Evolutionary conservation across 37 sponge, comb jelly and placozoan species (phyloP).

Genomic region (Theonella swinhoei): DNA sequence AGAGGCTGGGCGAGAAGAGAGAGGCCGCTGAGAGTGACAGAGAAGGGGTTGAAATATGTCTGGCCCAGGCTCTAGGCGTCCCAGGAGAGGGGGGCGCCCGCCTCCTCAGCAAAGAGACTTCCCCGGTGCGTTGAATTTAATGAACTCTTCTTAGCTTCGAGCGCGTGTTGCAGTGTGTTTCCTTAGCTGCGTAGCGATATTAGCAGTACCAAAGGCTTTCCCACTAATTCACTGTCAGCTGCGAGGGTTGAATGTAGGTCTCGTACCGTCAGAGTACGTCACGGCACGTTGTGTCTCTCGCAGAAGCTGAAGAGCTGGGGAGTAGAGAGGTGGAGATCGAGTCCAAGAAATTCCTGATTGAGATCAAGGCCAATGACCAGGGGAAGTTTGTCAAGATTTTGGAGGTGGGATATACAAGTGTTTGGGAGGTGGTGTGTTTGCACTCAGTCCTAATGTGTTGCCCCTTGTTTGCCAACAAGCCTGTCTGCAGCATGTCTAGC

Average conservation of each 20-base stretch:
- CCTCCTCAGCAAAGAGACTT: not conserved
- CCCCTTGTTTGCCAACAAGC: too few species aligned
- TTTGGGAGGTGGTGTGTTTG: too few species aligned
- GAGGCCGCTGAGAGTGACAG: not conserved
- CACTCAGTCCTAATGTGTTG: too few species aligned
- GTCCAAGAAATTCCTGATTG: conserved; percentile 68
- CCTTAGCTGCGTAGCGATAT: too few species aligned
- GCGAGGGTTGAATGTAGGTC: too few species aligned
- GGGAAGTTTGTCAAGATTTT: conserved; percentile 78
- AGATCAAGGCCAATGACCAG: conserved; percentile 80
- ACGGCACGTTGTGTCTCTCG: too few species aligned
- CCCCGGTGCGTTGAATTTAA: not conserved
- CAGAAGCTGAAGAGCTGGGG: conserved; percentile 71
- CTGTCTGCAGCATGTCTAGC: too few species aligned
- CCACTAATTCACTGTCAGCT: too few species aligned
- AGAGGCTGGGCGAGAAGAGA: conserved; percentile 1
- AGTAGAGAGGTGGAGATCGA: conserved; percentile 60
- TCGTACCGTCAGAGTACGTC: too few species aligned
- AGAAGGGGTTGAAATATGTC: not conserved
- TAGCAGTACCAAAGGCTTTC: too few species aligned
- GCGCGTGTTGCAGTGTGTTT: too few species aligned
- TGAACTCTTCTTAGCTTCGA: too few species aligned
- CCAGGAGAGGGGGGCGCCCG: not conserved
- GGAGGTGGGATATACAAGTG: conserved; percentile 42
- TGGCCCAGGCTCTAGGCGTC: conserved; percentile 6